Conservation (phyloP, 2,113 vertebrate genomes). For the Ammospiza nelsoni region DNA sequence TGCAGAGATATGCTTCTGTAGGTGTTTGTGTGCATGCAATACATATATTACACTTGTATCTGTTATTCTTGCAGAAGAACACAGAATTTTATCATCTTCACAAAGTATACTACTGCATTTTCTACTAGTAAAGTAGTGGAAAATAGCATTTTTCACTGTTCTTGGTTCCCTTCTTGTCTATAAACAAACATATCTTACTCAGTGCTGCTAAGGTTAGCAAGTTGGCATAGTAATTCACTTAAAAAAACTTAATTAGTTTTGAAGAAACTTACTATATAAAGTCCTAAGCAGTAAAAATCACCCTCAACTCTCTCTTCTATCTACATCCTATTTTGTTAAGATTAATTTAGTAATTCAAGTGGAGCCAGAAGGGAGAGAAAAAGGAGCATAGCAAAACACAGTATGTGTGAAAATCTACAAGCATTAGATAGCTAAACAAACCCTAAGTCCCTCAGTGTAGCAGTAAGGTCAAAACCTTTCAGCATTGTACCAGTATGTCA, state of each 20-base stretch:
- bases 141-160: background rate
- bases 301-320: background rate
- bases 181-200: background rate
- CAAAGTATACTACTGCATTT: background rate
- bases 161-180: background rate
- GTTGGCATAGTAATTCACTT: background rate
- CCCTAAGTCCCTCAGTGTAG: conserved; percentile 62
- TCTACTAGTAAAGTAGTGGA: background rate
- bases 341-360: conserved; percentile 25
- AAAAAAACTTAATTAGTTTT: background rate
- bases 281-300: background rate
- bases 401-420: conserved; percentile 29
- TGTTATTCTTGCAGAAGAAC: background rate
- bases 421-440: conserved; percentile 37
- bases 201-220: background rate
- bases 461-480: conserved; percentile 79
- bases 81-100: background rate
- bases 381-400: background rate
- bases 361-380: background rate
- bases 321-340: background rate
- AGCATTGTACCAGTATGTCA: conserved; percentile 79
- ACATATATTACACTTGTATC: background rate
- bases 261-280: background rate
- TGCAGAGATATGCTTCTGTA: background rate
- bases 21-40: background rate